Base-by-base conservation (phyloP, 2,888 invertebrate genomes). In the Catocala fraxini region DNA sequence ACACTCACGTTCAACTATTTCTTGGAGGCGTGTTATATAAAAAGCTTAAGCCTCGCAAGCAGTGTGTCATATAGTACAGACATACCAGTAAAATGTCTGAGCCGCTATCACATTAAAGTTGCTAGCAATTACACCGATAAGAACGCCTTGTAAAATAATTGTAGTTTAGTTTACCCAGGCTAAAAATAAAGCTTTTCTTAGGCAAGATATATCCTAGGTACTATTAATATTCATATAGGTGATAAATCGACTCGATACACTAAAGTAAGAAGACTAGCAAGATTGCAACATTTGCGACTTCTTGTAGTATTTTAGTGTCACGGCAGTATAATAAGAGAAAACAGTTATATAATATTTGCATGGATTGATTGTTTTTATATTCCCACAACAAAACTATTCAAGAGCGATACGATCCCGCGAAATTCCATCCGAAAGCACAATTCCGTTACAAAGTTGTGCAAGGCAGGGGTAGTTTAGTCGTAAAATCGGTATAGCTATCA, bases 1-100 rank as follows among this genome's bases (percentile, higher is more conserved):
- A 61, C 60, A 51, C 48, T 54, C 39, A 52, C 57, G 62, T 51
- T 67, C 56, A 63, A 66, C 63, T 63, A 69, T 70, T 66, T 67
- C 62, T 61, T 63, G 15, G 13, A 25, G 12, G 45, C 45, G 5
- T 42, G 46, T 11, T 60, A 49, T 63, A 56, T 68, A 65, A 66
- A 66, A 60, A 51, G 41, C 62, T 57, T 70, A 68, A 71, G 71
- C n/a, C 39, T 51, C 51, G 15, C 51, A 39, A 13, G 59, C 65
- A 64, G 65, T 55, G 65, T 70, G 71, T 69, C 59, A 48, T 51
- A 47, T 41, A 33, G 65, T 68, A 66, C 67, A 70, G 65, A 57
- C 57, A 73, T 70, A 73, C 76, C 79, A 76, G 66, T 56, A 54
- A 68, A 71, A 75, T 75, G 68, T 65, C 68, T 67, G 70, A 68